Evolutionary conservation across 2,888 invertebrate genomes (phyloP).

Genomic region (Agonopterix subpropinquella): DNA sequence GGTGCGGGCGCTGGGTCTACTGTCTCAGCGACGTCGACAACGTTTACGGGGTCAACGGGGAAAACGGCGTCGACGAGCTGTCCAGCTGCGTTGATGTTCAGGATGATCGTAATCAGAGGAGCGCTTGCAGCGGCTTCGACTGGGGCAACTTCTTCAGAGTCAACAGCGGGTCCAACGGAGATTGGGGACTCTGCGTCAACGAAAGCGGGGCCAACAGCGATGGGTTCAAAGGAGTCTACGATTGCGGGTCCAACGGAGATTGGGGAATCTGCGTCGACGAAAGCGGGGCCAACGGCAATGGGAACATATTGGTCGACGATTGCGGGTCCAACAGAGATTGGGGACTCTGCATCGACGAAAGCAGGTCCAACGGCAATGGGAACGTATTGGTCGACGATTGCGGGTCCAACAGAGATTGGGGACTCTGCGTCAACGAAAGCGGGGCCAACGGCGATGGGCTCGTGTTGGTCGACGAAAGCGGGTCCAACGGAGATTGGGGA

Average conservation of each 20-base stretch:
- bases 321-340: background rate
- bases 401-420: background rate
- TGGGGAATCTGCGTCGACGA: background rate
- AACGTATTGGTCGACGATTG: background rate
- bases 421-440: background rate
- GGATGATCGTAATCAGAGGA: conserved; percentile 1
- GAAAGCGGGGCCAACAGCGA: conserved; percentile 17
- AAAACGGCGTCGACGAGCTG: background rate
- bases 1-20: background rate
- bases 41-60: background rate
- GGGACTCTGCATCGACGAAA: background rate
- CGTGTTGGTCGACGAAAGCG: background rate
- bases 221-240: conserved; percentile 3
- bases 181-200: conserved; percentile 3
- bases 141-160: background rate
- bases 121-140: background rate
- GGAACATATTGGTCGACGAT: background rate
- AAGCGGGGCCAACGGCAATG: background rate
- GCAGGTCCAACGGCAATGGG: background rate
- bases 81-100: conserved; percentile 6
- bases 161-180: background rate
- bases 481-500: background rate
- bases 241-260: conserved; percentile 14
- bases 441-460: background rate
- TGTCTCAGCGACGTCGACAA: background rate